phyloP scores from a whole-genome alignment of 2,113 vertebrate genomes.

The Oreochromis niloticus region DNA sequence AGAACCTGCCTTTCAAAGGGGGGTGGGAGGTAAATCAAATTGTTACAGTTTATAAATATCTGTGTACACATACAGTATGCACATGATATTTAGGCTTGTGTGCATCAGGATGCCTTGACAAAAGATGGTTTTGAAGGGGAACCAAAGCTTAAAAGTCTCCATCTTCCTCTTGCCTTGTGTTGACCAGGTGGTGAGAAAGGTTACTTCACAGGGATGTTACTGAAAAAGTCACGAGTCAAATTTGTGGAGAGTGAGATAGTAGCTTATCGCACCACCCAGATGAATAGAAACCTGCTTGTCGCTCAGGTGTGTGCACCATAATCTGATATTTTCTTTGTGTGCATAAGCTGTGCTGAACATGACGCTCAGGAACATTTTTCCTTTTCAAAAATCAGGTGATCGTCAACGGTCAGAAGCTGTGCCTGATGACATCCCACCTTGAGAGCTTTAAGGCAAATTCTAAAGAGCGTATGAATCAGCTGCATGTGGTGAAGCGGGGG shows the following conservation, averaged over 20 bases:
- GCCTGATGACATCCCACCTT: conserved; percentile 92
- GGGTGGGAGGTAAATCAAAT: no score
- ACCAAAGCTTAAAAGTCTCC: neutral
- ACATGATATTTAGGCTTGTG: neutral
- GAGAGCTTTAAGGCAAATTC: conserved; percentile 87
- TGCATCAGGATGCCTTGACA: neutral
- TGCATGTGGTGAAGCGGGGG: conserved; percentile 72
- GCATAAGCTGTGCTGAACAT: neutral
- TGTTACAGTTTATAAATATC: neutral
- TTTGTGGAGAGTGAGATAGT: conserved; percentile 80
- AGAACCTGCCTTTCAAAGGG: neutral
- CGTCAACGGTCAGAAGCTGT: conserved; percentile 78
- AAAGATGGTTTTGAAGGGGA: neutral
- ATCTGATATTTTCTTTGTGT: no score
- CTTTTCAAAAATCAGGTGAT: conserved; percentile 68
- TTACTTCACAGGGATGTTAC: conserved; percentile 89
- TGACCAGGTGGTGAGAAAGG: conserved; percentile 78
- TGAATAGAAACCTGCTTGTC: conserved; percentile 92
- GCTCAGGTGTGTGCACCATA: conserved; percentile 72
- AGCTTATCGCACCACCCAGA: conserved; percentile 81
- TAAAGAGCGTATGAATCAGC: conserved; percentile 81
- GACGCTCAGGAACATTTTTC: neutral
- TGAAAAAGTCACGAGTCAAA: conserved; percentile 87
- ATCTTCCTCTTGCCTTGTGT: neutral
- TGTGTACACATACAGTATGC: neutral